Base-by-base conservation (phyloP, 2,797 vertebrate genomes). In the Oceanodroma leucorhoa region DNA sequence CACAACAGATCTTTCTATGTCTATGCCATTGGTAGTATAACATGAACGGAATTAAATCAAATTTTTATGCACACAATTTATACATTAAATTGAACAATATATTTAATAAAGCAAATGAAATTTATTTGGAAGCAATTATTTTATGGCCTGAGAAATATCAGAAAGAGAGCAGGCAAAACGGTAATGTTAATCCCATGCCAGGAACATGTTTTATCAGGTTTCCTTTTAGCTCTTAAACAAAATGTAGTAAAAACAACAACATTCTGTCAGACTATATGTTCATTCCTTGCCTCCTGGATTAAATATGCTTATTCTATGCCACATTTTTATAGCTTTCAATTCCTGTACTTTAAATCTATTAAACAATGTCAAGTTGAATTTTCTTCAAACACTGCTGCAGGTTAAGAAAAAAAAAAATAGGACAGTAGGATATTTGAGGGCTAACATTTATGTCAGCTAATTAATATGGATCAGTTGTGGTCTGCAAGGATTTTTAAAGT, bases 331-430 rank as follows among this genome's bases (percentile, higher is more conserved):
- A 96, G 95, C 71, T 97, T 97, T 97, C 94, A 97, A 96, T 95
- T 96, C 94, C 87, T 96, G 89, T 96, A 82, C 93, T 97, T 97
- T 95, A 97, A 97, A 96, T 97, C 92, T 96, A 97, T 97, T 97
- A 97, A 97, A 95, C 92, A 97, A 96, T 95, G 93, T 97, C 95
- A 96, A 92, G 83, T 92, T 96, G 86, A 95, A 97, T 98, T 97
- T 96, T 66, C 93, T 93, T 97, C 93, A 96, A 95, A 95, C 93
- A 97, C 57, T 95, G 95, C 95, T 97, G 84, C 89, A 96, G 96
- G 94, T 97, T 97, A 97, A 87, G 80, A 90, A 94, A 89, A 92
- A 89, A 92, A 95, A 93, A 97, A 96, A 94, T 83, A 95, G 90
- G 92, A 93, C 90, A 96, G 61, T 50, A 79, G 71, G 90, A 83